Base-by-base conservation (phyloP, 2,888 invertebrate species). In the Cosmia pyralina region DNA sequence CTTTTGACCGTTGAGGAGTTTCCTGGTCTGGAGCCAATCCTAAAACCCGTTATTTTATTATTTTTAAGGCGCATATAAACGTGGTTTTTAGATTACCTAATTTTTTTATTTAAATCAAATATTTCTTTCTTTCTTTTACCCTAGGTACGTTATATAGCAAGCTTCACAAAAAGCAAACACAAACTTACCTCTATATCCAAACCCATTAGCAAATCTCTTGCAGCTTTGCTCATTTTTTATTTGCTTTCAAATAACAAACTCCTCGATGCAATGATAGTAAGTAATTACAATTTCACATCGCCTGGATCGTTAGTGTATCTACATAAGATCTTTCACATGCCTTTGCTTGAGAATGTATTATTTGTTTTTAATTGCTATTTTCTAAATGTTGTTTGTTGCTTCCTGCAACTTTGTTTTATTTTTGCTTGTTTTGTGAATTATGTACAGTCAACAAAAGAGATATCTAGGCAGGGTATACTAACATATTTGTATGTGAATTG, bases 201-300 rank as follows among this genome's bases (percentile, higher is more conserved):
- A 74, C 2, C 4, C 15, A 22, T 34, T 48, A n/a, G 13, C 15
- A 62, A 60, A 69, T 69, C 15, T 75, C 44, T 50, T 46, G 13
- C 19, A 55, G 13, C 13, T 50, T 41, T 38, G 19, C 13, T 17
- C n/a, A 22, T 28, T 66, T 60, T 60, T 73, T 69, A 57, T 73
- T 59, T 52, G n/a, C 63, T 72, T 81, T 73, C 19, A 57, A 79
- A 74, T 65, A 64, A 52, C 63, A 44, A 50, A 55, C 52, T 60
- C n/a, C 74, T 64, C 63, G 52, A 41, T 66, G 69, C 38, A 11
- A 72, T 53, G 72, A 46, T 70, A 44, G 57, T 67, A 53, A 68
- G 53, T 72, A 72, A 76, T 84, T 82, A 66, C 11, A 53, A 75
- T 84, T 82, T 84, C 79, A 53, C 83, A 82, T 84, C 82, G 81